These are phyloP conservation scores for Thunnus albacares DNA, from an alignment of 2,797 vertebrate genomes.

Conservation along the genomic window DNA sequence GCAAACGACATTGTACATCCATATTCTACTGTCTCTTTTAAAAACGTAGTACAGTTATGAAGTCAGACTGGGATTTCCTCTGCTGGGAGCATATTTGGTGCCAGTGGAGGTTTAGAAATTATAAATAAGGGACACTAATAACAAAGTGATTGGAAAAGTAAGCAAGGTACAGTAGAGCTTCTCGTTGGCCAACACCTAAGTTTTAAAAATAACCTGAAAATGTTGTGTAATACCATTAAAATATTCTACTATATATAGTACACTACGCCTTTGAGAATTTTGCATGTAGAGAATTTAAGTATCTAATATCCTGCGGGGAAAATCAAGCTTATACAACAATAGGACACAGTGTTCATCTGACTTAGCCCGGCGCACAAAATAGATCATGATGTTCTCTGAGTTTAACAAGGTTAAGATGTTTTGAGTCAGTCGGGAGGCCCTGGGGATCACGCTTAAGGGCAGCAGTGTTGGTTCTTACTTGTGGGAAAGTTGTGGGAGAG, in stretches of 20 bases:
- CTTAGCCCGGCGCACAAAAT: background rate
- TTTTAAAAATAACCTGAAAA: background rate
- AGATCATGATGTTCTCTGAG: constrained; percentile 45
- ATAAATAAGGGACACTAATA: background rate
- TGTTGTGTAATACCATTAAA: background rate
- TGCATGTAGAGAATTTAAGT: background rate
- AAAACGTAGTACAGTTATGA: background rate
- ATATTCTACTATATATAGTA: background rate
- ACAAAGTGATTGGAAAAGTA: background rate
- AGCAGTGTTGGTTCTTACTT: constrained; percentile 77
- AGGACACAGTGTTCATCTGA: constrained; percentile 26
- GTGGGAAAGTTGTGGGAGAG: constrained; percentile 78
- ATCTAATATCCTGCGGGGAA: constrained; percentile 18
- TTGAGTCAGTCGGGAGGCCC: constrained; percentile 16
- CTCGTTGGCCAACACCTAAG: background rate
- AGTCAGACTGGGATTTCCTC: background rate
- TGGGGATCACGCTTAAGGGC: background rate
- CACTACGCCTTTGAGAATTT: background rate
- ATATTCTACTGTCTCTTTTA: background rate
- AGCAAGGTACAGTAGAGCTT: too few relatives aligned
- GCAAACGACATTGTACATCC: constrained; percentile 56
- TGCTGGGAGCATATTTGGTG: background rate
- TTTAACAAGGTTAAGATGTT: constrained; percentile 69
- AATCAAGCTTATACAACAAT: constrained; percentile 4
- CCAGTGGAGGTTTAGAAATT: background rate